Evolutionary conservation across 2,113 vertebrate genomes (phyloP), one percentile per base, ranked within the genome.

Genomic region (Calonectris borealis): DNA sequence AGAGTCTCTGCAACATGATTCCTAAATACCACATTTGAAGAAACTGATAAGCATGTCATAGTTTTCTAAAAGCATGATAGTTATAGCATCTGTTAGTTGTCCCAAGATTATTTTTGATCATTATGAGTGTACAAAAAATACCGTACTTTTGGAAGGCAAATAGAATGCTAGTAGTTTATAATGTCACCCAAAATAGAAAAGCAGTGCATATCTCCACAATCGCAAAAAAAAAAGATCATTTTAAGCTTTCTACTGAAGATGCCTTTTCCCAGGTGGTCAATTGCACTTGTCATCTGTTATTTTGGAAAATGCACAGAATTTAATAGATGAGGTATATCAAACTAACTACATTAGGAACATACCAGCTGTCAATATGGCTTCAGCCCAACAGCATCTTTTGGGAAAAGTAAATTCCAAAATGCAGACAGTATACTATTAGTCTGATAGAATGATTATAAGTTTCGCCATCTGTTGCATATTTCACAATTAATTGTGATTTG

Each of bases 271-370:
- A 98, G 96, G 98, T 98, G 98, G 97, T 97, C 97, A 97, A 97
- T 97, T 98, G 97, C 86, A 97, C 95, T 98, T 98, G 98, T 98
- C 98, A 97, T 98, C 97, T 98, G 98, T 96, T 98, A 98, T 98
- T 98, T 97, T 98, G 98, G 97, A 98, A 97, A 97, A 97, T 79
- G 85, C 93, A 96, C 96, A 97, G 93, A 92, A 98, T 97, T 98
- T 98, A 98, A 98, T 98, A 98, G 97, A 98, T 98, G 98, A 98
- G 97, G 97, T 98, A 98, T 98, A 98, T 98, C 97, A 98, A 97
- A 97, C 96, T 98, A 98, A 98, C 97, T 98, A 95, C 92, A 94
- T 98, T 98, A 98, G 90, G 96, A 98, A 97, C 66, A 96, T 91
- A 97, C 97, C 98, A 98, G 97, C 98, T 98, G 98, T 98, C 98